A percentile compares a stretch with the other conserved stretches of the same genome.
These are phyloP conservation scores for Eufriesea mexicana DNA, from an alignment of 1,140 invertebrate species.

Conservation along the genomic window DNA sequence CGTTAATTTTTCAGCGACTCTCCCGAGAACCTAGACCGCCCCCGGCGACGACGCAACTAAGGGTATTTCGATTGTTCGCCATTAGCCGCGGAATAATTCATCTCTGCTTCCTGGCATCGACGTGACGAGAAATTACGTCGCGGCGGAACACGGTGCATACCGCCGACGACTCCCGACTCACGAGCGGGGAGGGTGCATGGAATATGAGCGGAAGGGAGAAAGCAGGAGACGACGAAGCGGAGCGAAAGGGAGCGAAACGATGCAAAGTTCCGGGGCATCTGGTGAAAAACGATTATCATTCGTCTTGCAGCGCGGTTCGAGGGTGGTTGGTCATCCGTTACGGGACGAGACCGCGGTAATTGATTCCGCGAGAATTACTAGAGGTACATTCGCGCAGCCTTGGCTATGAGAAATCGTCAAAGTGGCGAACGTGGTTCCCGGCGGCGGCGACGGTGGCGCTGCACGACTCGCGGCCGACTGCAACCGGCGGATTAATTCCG, in stretches of 20 bases:
- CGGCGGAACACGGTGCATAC: conserved; percentile 21
- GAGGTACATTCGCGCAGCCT: conserved; percentile 38
- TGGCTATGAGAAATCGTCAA: conserved; percentile 39
- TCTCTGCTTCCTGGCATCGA: conserved; percentile 63
- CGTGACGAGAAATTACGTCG: conserved; percentile 64
- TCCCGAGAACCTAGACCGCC: conserved; percentile 19
- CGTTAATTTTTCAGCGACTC: conserved; percentile 74
- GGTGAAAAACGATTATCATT: conserved; percentile 45
- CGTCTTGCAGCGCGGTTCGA: conserved; percentile 24
- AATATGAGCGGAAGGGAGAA: neutral
- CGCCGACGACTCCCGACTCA: neutral
- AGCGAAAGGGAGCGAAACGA: neutral
- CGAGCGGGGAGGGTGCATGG: neutral
- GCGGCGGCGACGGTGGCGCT: neutral
- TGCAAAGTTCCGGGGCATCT: conserved; percentile 24
- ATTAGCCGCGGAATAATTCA: conserved; percentile 73
- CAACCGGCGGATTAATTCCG: conserved; percentile 61
- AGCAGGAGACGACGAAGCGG: too few species aligned
- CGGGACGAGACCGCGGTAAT: conserved; percentile 34
- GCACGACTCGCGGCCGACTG: neutral
- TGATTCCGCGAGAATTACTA: conserved; percentile 59
- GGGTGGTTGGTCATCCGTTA: conserved; percentile 37
- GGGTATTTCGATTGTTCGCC: conserved; percentile 69
- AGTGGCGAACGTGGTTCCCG: conserved; percentile 25
- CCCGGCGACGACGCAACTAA: conserved; percentile 44